These are phyloP conservation scores for Umimayanthus chanpuru DNA, from an alignment of 92 coral and sea anemone genomes.

Conservation along the genomic window DNA sequence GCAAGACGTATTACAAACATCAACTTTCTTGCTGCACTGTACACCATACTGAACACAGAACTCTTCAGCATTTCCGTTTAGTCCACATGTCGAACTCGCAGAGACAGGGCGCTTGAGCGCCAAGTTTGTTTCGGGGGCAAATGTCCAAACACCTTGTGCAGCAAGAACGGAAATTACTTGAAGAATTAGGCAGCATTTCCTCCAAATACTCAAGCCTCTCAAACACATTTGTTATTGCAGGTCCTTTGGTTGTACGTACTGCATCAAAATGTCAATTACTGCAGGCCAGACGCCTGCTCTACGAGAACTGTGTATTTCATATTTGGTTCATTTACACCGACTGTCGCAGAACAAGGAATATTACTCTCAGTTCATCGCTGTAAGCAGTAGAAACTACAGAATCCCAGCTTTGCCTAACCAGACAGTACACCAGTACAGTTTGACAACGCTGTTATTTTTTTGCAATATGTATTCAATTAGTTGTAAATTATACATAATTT, in stretches of 20 bases:
- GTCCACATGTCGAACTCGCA: constrained; percentile 21
- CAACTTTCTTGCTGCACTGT: background rate
- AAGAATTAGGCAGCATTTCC: constrained; percentile 12
- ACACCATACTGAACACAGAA: background rate
- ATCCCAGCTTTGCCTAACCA: background rate
- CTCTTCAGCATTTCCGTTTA: background rate
- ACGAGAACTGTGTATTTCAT: too few relatives aligned
- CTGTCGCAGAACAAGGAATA: background rate
- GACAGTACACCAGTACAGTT: background rate
- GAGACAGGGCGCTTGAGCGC: constrained; percentile 6
- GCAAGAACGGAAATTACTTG: background rate
- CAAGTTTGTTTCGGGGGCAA: constrained; percentile 9
- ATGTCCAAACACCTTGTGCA: background rate
- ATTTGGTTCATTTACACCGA: background rate
- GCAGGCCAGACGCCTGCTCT: background rate
- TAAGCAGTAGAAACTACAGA: background rate
- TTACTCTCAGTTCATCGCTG: background rate
- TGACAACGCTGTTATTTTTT: constrained; percentile 9
- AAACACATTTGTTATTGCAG: constrained; percentile 37
- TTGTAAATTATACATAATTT: constrained; percentile 9
- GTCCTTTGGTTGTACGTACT: background rate
- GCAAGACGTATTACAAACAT: constrained; percentile 19
- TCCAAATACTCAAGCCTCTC: background rate
- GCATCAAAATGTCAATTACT: background rate
- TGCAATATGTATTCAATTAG: background rate